Percentiles rank a stretch among this genome's conserved stretches.
These are phyloP conservation scores for Sphaeridia pumilis DNA, from an alignment of 2,888 invertebrate species.

Conservation along the genomic window DNA sequence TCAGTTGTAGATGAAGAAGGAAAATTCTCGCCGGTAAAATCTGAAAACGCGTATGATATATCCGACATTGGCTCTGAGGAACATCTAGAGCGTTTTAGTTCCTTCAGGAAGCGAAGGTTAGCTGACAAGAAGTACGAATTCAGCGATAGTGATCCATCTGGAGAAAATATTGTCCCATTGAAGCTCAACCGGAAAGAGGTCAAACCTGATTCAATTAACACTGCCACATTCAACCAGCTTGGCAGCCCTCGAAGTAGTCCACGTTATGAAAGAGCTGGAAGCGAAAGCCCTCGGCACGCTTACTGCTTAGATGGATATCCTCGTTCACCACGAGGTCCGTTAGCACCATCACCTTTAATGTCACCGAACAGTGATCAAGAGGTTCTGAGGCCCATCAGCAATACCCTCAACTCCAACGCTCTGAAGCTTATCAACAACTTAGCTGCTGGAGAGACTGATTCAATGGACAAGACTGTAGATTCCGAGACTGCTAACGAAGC, in stretches of 20 bases:
- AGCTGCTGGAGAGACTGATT: background rate
- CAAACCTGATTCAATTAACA: constrained; percentile 8
- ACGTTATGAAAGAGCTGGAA: constrained; percentile 3
- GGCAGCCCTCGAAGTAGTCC: constrained; percentile 17
- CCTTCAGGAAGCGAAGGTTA: constrained; percentile 57
- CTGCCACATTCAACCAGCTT: constrained; percentile 4
- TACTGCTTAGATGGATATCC: constrained; percentile 9
- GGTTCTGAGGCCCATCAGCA: constrained; percentile 25
- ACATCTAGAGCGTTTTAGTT: constrained; percentile 16
- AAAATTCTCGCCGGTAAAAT: background rate
- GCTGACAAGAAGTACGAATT: constrained; percentile 90
- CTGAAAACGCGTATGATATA: constrained; percentile 14
- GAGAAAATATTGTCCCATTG: constrained; percentile 49
- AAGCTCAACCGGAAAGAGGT: constrained; percentile 24
- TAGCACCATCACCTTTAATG: constrained; percentile 25
- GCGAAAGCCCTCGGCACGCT: background rate
- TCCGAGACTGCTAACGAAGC: background rate
- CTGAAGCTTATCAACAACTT: background rate
- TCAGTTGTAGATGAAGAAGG: background rate
- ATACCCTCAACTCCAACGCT: constrained; percentile 10
- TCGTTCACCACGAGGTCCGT: constrained; percentile 22
- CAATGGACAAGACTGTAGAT: background rate
- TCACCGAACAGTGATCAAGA: constrained; percentile 24
- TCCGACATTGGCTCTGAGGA: constrained; percentile 19
- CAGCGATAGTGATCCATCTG: constrained; percentile 46